Evolutionary conservation across 2,113 vertebrate genomes (phyloP).

Genomic region (Rhynchomys soricoides): DNA sequence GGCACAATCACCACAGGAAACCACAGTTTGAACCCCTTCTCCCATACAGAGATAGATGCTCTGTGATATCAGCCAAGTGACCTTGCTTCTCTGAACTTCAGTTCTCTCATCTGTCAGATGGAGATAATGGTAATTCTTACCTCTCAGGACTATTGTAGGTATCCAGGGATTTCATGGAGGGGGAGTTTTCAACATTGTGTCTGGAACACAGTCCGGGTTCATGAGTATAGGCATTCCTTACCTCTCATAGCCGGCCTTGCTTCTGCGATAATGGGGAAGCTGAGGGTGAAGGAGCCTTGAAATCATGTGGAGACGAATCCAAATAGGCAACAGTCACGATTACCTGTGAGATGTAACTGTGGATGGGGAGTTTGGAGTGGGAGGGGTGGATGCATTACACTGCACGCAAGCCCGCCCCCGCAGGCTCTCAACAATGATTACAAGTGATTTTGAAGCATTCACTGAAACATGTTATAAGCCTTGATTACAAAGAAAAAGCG

Average conservation of each 20-base stretch:
- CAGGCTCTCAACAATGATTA: slow-evolving; percentile 31
- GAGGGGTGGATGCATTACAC: background rate
- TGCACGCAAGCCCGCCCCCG: background rate
- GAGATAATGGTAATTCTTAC: background rate
- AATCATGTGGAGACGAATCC: background rate
- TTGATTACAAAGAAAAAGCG: slow-evolving; percentile 66
- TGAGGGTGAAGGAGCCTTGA: background rate
- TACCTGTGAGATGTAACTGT: background rate
- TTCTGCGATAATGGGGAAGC: accelerated
- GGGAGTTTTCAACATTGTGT: background rate
- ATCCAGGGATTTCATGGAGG: background rate
- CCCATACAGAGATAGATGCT: background rate
- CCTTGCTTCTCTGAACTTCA: background rate
- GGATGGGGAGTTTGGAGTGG: background rate
- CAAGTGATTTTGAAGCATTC: slow-evolving; percentile 60
- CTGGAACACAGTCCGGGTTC: too few relatives aligned
- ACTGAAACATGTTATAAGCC: slow-evolving; percentile 30
- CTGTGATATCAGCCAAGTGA: background rate
- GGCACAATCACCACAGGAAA: background rate
- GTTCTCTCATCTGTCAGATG: background rate
- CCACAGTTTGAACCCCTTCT: background rate
- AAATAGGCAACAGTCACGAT: background rate
- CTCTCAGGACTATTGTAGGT: background rate
- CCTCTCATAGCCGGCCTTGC: background rate
- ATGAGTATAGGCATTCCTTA: background rate